Evolutionary conservation across 1,140 invertebrate genomes (phyloP).

Genomic region (Apis florea): DNA sequence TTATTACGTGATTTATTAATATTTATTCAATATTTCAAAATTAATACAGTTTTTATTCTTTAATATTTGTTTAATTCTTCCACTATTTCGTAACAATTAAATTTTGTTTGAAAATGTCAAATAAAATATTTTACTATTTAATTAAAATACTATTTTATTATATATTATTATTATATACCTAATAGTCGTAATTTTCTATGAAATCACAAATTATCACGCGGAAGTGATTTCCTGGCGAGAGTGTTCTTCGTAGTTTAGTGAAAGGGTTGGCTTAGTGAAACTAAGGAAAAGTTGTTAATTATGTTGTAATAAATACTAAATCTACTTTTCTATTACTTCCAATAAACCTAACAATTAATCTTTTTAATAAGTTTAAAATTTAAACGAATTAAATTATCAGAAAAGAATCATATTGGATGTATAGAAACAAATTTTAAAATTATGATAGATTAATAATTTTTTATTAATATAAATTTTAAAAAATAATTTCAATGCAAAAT

Average conservation of each 20-base stretch:
- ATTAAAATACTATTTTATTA: no score
- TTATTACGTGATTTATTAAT: no score
- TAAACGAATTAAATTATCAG: background rate
- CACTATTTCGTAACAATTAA: background rate
- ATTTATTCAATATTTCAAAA: no score
- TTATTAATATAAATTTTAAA: no score
- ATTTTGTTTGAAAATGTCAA: background rate
- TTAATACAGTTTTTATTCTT: no score
- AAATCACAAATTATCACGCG: conserved; percentile 19
- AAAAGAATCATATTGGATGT: background rate
- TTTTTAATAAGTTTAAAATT: background rate
- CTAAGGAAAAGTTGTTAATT: conserved; percentile 39
- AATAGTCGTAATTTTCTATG: background rate
- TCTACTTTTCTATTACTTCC: background rate
- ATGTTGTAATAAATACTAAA: background rate
- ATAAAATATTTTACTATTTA: no score
- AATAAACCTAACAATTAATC: no score
- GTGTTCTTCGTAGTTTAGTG: conserved; percentile 2
- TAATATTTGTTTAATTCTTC: background rate
- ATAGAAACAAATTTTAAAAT: background rate
- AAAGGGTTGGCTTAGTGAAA: conserved; percentile 33
- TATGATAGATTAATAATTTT: background rate
- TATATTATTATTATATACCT: no score
- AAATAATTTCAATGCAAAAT: no score
- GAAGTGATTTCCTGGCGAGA: conserved; percentile 21